A percentile compares a stretch with the other conserved stretches of the same genome.
phyloP scores from a whole-genome alignment of 2,113 vertebrate species.

The Atrichornis clamosus region DNA sequence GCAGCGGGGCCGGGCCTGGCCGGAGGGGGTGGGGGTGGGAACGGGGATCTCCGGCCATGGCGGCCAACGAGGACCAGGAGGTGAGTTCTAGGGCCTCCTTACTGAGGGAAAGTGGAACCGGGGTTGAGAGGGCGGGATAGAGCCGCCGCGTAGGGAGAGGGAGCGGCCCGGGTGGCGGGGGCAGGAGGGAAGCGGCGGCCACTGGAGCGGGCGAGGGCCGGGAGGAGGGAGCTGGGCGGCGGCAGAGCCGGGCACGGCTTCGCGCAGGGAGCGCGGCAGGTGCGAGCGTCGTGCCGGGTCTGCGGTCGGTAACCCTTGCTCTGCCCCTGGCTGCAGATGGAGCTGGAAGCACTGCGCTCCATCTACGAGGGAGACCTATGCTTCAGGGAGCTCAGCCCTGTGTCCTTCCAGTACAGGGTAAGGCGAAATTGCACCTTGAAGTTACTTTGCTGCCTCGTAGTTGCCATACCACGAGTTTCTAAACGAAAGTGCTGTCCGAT shows the following conservation, averaged over 20 bases:
- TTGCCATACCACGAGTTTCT: rapidly evolving
- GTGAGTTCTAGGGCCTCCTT: conserved; percentile 42
- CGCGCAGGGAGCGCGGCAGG: too few species aligned
- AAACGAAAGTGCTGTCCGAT: rapidly evolving
- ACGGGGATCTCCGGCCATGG: conserved; percentile 67
- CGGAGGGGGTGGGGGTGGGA: not conserved
- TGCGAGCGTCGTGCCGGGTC: not conserved
- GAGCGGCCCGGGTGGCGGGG: not conserved
- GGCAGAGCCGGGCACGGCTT: not conserved
- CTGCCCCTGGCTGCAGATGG: conserved; percentile 81
- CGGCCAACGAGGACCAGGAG: conserved; percentile 94
- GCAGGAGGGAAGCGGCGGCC: too few species aligned
- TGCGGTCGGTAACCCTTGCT: not conserved
- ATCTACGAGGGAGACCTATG: conserved; percentile 95
- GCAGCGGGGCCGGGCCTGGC: not conserved
- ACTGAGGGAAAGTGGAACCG: not conserved
- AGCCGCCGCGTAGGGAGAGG: not conserved
- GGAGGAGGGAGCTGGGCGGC: not conserved
- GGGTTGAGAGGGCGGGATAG: not conserved
- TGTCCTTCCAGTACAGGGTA: conserved; percentile 94
- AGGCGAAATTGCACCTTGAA: not conserved
- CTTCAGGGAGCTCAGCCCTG: conserved; percentile 90
- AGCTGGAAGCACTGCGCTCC: conserved; percentile 92
- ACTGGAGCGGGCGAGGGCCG: not conserved
- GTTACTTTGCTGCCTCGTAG: not conserved